phyloP scores from a whole-genome alignment of 2,113 vertebrate genomes.

The Anoura caudifer region DNA sequence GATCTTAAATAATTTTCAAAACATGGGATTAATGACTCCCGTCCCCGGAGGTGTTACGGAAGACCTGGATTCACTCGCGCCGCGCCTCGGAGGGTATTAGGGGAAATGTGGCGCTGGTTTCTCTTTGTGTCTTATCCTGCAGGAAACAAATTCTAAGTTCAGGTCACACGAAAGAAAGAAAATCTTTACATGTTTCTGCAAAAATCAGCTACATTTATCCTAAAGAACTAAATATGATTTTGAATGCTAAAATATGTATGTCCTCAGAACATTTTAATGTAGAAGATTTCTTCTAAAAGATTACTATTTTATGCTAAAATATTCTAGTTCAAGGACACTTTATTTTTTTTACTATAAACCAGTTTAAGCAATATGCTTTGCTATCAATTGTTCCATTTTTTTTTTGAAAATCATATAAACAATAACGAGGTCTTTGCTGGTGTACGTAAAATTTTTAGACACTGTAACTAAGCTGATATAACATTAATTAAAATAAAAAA shows the following conservation, averaged over 20 bases:
- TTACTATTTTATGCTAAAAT: not conserved
- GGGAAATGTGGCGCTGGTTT: conserved; percentile 66
- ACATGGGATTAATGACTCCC: conserved; percentile 81
- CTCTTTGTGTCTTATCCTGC: conserved; percentile 28
- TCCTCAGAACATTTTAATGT: not conserved
- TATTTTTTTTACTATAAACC: not conserved
- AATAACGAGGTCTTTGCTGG: not conserved
- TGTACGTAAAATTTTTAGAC: not conserved
- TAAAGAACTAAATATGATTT: not conserved
- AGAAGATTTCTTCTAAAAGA: not conserved
- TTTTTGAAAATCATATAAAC: not conserved
- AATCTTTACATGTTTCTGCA: not conserved
- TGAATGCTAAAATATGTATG: not conserved
- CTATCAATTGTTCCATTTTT: not conserved
- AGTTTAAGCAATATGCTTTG: not conserved
- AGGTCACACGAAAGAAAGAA: not conserved
- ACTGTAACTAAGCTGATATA: not conserved
- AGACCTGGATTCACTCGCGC: conserved; percentile 72
- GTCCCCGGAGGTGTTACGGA: conserved; percentile 74
- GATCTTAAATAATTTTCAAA: conserved; percentile 82
- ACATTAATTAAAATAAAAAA: not conserved
- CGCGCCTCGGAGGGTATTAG: conserved; percentile 71
- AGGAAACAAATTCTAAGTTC: not conserved
- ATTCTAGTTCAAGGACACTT: not conserved
- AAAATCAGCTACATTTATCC: not conserved